Base-by-base conservation (phyloP, 2,888 invertebrate genomes). In the Eilema sororculum region DNA sequence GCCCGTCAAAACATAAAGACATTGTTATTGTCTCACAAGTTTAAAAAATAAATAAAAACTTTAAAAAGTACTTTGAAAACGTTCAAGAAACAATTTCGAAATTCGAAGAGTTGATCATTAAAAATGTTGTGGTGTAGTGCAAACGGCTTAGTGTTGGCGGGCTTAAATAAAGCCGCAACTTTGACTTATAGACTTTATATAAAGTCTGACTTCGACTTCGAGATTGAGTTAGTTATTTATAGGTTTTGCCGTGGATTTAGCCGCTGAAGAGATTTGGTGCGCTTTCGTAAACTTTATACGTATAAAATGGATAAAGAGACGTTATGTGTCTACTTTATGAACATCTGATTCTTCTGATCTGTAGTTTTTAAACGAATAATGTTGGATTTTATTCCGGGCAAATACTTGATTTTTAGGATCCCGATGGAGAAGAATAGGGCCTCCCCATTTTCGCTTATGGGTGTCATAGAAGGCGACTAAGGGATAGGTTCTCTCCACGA, bases 121-220 rank as follows among this genome's bases (percentile, higher is more conserved):
- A 87, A 89, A 86, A 87, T 88, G 83, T 84, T 87, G 80, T 78
- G 78, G 73, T 71, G 68, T 73, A 71, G 58, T 65, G 74, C 71
- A 63, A 81, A 75, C 76, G 77, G 82, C 83, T 85, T 79, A 80
- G 80, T 81, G 83, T 81, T 82, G 84, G 81, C 76, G 65, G 78
- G 79, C 82, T 84, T 79, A 82, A 81, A 75, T 81, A 77, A 80
- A 86, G 85, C 83, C 78, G 79, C 77, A 84, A 87, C 84, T 88
- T 81, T 79, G 84, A 87, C 87, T 88, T 85, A 87, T 78, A 78
- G 81, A 84, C 83, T 85, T 85, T 41, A 41, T 79, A 76, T 73
- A 79, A 78, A 76, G 72, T 76, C 78, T 72, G 68, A 46, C 46
- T 74, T 65, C 72, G 69, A 71, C 74, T 76, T 67, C 41, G 64